phyloP scores from a whole-genome alignment of 35 echinoderm and acorn worm species.

The Ophioderma brevispina region DNA sequence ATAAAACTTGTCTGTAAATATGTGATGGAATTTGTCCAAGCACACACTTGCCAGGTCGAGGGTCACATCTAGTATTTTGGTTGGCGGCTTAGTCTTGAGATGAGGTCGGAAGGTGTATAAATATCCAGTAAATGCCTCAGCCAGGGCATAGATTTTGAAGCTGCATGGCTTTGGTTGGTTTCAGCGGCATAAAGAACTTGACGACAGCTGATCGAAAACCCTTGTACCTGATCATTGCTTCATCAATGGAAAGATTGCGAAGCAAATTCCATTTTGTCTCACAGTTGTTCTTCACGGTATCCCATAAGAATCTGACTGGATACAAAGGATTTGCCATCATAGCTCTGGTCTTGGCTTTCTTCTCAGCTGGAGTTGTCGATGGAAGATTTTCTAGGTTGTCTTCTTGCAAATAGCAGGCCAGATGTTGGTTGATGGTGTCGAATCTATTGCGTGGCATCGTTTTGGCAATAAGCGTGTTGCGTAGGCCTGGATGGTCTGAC shows the following conservation, averaged over 20 bases:
- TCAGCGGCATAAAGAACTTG: slow-evolving; percentile 54
- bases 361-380: background rate
- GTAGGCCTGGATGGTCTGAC: background rate
- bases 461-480: background rate
- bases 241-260: slow-evolving; percentile 34
- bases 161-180: slow-evolving; percentile 24
- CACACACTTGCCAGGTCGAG: background rate
- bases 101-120: slow-evolving; percentile 23
- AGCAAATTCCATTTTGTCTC: background rate
- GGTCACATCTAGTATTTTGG: background rate
- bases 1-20: slow-evolving; percentile 43
- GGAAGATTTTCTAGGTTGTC: background rate
- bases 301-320: slow-evolving; percentile 20
- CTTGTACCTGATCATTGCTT: slow-evolving; percentile 53
- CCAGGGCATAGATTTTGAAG: slow-evolving; percentile 57
- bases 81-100: background rate
- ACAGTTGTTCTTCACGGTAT: background rate
- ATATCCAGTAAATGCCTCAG: slow-evolving; percentile 38
- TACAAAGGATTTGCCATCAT: background rate
- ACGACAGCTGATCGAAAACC: slow-evolving; percentile 12
- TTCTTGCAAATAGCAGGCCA: background rate
- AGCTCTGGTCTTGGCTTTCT: background rate
- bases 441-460: slow-evolving; percentile 19
- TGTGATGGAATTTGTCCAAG: slow-evolving; percentile 14
- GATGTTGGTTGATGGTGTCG: background rate